Evolutionary conservation across 2,797 vertebrate species (phyloP).

Genomic region (Alosa sapidissima): DNA sequence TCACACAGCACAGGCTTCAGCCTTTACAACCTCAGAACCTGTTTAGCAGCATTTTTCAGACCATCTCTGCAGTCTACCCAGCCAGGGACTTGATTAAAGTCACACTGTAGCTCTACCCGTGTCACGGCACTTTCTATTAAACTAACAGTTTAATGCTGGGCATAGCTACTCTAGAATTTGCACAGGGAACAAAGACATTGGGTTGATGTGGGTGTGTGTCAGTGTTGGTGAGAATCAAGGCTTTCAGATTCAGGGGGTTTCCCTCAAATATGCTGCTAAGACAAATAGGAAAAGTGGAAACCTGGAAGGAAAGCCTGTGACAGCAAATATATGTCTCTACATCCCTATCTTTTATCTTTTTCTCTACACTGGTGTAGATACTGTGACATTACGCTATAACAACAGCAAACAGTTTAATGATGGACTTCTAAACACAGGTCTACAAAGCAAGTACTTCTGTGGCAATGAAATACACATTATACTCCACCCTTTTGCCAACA

Average conservation of each 20-base stretch:
- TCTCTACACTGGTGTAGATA: neutral
- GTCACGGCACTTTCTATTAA: constrained; percentile 52
- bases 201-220: constrained; percentile 8
- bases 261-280: neutral
- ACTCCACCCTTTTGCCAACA: neutral
- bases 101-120: constrained; percentile 59
- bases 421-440: neutral
- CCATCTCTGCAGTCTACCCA: constrained; percentile 28
- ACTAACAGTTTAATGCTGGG: constrained; percentile 51
- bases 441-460: no score
- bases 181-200: constrained; percentile 23
- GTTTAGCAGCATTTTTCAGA: constrained; percentile 48
- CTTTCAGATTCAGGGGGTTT: neutral
- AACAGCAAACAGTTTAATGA: neutral
- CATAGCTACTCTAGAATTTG: constrained; percentile 14
- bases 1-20: neutral
- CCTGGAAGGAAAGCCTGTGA: neutral
- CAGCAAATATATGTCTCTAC: neutral
- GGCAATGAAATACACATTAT: neutral
- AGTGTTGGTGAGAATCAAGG: neutral
- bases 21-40: constrained; percentile 10
- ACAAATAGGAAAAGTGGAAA: neutral
- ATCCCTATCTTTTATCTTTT: neutral
- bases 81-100: constrained; percentile 65
- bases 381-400: neutral